These are phyloP conservation scores for Stichopus chloronotus DNA, from an alignment of 35 echinoderm and acorn worm species.

Conservation along the genomic window DNA sequence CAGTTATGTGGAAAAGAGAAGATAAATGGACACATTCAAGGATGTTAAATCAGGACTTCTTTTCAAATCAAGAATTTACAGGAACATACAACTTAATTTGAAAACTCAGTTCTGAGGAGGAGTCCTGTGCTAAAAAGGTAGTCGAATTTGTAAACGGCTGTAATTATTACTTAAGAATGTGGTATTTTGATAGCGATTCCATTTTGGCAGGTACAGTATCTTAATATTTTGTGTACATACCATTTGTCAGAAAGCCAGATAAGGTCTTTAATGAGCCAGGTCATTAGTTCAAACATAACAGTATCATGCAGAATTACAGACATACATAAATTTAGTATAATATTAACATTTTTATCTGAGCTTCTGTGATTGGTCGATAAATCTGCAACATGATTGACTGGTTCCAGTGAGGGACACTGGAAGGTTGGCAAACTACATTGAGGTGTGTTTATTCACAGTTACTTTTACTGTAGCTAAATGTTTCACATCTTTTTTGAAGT, in stretches of 20 bases:
- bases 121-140: neutral
- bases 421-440: constrained; percentile 4
- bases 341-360: no score
- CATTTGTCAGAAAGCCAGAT: no score
- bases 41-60: neutral
- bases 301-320: no score
- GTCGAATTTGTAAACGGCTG: neutral
- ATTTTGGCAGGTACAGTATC: no score
- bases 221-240: no score
- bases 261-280: no score
- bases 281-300: no score
- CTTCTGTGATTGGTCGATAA: neutral
- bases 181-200: neutral
- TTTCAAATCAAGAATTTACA: constrained; percentile 6
- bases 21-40: neutral
- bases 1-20: neutral
- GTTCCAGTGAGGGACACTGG: constrained; percentile 11
- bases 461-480: neutral
- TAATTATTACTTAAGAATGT: neutral
- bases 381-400: constrained; percentile 3
- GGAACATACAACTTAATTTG: constrained; percentile 4
- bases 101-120: constrained; percentile 2
- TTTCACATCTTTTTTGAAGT: neutral
- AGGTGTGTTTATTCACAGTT: neutral
- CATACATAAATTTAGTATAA: no score